Conservation (phyloP, 2,797 vertebrate species). For the Gallirallus australis region DNA sequence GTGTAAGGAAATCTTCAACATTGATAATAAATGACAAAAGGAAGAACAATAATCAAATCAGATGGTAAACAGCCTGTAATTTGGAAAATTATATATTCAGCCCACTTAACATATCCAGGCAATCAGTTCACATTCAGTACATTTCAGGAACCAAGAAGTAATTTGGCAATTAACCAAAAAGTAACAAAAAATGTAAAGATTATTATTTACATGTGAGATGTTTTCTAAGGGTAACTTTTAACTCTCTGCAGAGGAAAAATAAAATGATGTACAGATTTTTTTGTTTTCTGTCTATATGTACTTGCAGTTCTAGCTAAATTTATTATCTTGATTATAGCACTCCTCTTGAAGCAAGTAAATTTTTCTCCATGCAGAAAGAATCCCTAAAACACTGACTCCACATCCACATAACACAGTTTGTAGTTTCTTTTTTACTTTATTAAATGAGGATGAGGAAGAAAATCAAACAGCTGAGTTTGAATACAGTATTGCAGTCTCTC, state of each 20-base stretch:
- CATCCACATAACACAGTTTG: not conserved
- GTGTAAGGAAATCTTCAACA: not conserved
- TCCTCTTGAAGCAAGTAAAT: not conserved
- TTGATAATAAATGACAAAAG: not conserved
- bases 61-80: not conserved
- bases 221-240: not conserved
- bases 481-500: not conserved
- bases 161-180: not conserved
- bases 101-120: not conserved
- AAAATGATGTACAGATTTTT: not conserved
- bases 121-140: not conserved
- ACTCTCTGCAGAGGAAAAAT: not conserved
- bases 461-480: not conserved
- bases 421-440: not conserved
- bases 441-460: not conserved
- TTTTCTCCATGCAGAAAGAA: not conserved
- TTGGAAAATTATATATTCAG: not conserved
- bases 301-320: not conserved
- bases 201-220: not conserved
- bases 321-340: not conserved
- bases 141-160: not conserved
- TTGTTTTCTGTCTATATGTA: not conserved
- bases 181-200: not conserved
- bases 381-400: not conserved
- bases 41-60: not conserved